Percentiles rank a stretch among this genome's conserved stretches.
These are phyloP conservation scores for Cirrhinus molitorella DNA, from an alignment of 2,797 vertebrate species.

Conservation along the genomic window DNA sequence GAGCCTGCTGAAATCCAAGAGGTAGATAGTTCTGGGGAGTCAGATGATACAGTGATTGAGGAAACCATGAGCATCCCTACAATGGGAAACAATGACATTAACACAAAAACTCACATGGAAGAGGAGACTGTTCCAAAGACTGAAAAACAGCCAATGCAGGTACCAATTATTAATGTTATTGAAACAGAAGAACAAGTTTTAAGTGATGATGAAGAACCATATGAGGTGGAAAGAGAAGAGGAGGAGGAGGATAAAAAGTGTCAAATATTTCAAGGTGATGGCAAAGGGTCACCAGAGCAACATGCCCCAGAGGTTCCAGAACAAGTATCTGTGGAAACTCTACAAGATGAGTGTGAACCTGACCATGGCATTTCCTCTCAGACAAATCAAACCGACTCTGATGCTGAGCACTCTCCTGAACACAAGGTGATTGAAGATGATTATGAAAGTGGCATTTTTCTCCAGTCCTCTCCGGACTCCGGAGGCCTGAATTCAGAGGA, in stretches of 20 bases:
- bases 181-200: slow-evolving; percentile 78
- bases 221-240: slow-evolving; percentile 65
- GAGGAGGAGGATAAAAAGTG: slow-evolving; percentile 69
- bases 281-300: slow-evolving; percentile 52
- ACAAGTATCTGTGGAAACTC: slow-evolving; percentile 57
- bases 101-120: slow-evolving; percentile 52
- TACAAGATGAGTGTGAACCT: slow-evolving; percentile 70
- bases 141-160: slow-evolving; percentile 75
- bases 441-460: slow-evolving; percentile 45
- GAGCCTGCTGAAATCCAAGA: slow-evolving; percentile 75
- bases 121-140: slow-evolving; percentile 57
- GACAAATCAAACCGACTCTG: slow-evolving; percentile 73
- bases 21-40: slow-evolving; percentile 89
- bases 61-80: slow-evolving; percentile 66
- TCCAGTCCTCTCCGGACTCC: slow-evolving; percentile 26
- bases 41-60: slow-evolving; percentile 90
- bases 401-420: slow-evolving; percentile 69
- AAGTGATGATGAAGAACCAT: slow-evolving; percentile 77
- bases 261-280: slow-evolving; percentile 66
- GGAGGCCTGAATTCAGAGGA: slow-evolving; percentile 45
- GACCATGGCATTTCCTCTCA: slow-evolving; percentile 72
- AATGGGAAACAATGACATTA: slow-evolving; percentile 41
- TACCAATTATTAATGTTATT: slow-evolving; percentile 85
- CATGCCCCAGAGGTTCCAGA: slow-evolving; percentile 51
- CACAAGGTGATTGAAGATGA: slow-evolving; percentile 57